Base-by-base conservation (phyloP, 1,140 invertebrate species). In the Drosophila nigromelanica region DNA sequence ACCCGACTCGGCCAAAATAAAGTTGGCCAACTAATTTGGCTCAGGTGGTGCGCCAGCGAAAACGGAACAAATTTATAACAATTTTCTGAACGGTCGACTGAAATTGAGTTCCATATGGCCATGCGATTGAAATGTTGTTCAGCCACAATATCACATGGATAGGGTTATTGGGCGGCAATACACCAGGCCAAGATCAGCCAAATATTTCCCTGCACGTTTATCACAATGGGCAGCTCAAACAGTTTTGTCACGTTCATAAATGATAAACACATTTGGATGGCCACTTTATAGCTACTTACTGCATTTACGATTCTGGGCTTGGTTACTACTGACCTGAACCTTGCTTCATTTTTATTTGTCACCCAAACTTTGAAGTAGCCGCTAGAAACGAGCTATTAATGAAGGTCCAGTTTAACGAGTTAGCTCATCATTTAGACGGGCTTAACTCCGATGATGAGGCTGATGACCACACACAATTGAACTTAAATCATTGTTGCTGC, bases 41-140 rank as follows among this genome's bases (percentile, higher is more conserved):
- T 90, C 89, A 90, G 87, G 89, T 90, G 87, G 77, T 74, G 80
- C 72, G 52, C 62, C 73, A 75, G 68, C 74, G 42, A 69, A 69
- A 73, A 86, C 72, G 86, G 71, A 78, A 79, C 78, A 90, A 90
- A 86, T 86, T 86, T 87, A 78, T 81, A 86, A 87, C 78, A 86
- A 87, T 86, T 86, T 81, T 59, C 52, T 64, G 82, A 78, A 78
- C 78, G 76, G 64, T 59, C 67, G 70, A 39, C 48, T 14, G 47
- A 68, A 77, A 81, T 48, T 48, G 50, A 48, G 21, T 54, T 62
- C 56, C 55, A 69, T 61, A n/a, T 69, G 35, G 71, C 58, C 60
- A 71, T 47, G 35, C 64, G 73, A 67, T 73, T 66, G 63, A 74
- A 52, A 68, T 24, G 58, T 52, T 35, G 37, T 61, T 64, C 68